Conservation (phyloP, 2,888 invertebrate species). For the Melolontha melolontha region DNA sequence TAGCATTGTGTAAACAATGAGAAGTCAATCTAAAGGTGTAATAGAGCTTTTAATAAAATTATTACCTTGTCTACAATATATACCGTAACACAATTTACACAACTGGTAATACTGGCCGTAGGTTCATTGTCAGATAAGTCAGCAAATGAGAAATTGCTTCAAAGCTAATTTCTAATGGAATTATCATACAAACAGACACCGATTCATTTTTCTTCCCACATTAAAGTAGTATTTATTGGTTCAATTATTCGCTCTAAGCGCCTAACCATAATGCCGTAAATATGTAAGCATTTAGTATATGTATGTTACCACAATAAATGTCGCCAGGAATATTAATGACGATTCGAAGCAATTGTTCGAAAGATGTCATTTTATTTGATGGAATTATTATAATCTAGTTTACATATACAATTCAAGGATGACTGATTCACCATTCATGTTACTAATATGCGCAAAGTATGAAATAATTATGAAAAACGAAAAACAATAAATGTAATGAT, state of each 20-base stretch:
- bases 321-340: constrained; percentile 24
- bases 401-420: neutral
- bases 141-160: constrained; percentile 22
- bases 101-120: constrained; percentile 1
- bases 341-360: constrained; percentile 19
- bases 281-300: too few species aligned
- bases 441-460: neutral
- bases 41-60: too few species aligned
- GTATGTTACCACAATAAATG: constrained; percentile 30
- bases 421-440: constrained; percentile 2
- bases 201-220: constrained; percentile 29
- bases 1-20: too few species aligned
- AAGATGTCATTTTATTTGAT: constrained; percentile 21
- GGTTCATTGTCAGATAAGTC: neutral
- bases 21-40: too few species aligned
- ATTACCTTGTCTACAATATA: too few species aligned
- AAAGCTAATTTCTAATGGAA: constrained; percentile 23
- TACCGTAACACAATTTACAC: neutral
- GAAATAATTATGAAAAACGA: too few species aligned
- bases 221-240: neutral
- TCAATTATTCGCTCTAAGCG: constrained; percentile 17
- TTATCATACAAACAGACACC: constrained; percentile 9
- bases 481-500: too few species aligned
- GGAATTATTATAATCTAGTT: constrained; percentile 10
- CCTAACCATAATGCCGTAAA: constrained; percentile 30